Evolutionary conservation across 2,888 invertebrate species (phyloP).

Genomic region (Lysandra coridon): DNA sequence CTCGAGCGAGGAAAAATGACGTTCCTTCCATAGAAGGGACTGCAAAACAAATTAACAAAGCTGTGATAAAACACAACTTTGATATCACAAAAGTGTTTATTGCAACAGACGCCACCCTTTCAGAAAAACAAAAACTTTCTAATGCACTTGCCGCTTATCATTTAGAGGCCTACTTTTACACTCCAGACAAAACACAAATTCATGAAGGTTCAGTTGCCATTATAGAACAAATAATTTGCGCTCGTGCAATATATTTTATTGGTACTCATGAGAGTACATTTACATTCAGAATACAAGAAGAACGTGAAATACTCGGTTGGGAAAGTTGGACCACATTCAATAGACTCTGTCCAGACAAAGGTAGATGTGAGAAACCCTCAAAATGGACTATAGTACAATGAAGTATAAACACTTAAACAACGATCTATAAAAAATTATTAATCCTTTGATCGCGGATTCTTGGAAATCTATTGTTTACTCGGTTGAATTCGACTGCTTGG

Average conservation of each 20-base stretch:
- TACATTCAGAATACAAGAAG: slow-evolving; percentile 97
- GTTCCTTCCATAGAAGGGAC: slow-evolving; percentile 90
- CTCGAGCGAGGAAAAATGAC: slow-evolving; percentile 85
- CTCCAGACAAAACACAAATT: slow-evolving; percentile 71
- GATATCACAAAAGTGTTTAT: slow-evolving; percentile 83
- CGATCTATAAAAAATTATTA: background rate
- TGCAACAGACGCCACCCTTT: slow-evolving; percentile 89
- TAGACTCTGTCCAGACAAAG: slow-evolving; percentile 84
- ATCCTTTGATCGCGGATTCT: no score
- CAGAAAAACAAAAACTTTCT: slow-evolving; percentile 76
- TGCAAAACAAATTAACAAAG: slow-evolving; percentile 85
- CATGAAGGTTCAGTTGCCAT: slow-evolving; percentile 90
- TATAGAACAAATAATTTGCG: slow-evolving; percentile 97
- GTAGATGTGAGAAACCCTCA: slow-evolving; percentile 86
- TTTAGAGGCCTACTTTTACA: slow-evolving; percentile 57
- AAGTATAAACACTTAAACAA: slow-evolving; percentile 17
- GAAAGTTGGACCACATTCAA: slow-evolving; percentile 91
- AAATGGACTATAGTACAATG: slow-evolving; percentile 87
- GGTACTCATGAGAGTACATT: slow-evolving; percentile 98
- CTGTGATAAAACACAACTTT: slow-evolving; percentile 75
- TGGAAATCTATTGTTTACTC: no score
- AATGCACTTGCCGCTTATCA: slow-evolving; percentile 59
- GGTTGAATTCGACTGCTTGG: no score
- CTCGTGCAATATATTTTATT: slow-evolving; percentile 91
- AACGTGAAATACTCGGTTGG: slow-evolving; percentile 96